Evolutionary conservation across 2,797 vertebrate species (phyloP).

Genomic region (Rhabdophis nuchalis): DNA sequence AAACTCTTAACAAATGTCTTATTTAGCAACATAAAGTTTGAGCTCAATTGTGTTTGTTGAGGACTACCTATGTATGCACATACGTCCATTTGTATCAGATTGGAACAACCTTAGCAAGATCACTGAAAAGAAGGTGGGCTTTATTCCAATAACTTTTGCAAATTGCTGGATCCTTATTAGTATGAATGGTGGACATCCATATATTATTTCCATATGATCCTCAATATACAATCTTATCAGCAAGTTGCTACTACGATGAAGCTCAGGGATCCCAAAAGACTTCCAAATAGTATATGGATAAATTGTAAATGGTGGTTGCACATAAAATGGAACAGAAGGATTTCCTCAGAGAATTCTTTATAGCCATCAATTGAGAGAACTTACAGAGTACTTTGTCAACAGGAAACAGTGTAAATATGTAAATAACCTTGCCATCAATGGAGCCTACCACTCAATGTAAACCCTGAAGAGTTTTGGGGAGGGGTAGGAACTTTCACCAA

Average conservation of each 20-base stretch:
- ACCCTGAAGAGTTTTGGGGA: not conserved
- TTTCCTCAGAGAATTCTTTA: not conserved
- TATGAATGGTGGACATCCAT: not conserved
- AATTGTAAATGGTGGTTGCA: not conserved
- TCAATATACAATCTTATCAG: not conserved
- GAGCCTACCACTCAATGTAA: not conserved
- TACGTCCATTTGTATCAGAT: not conserved
- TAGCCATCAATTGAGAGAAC: not conserved
- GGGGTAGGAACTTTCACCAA: not conserved
- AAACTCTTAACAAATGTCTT: not conserved
- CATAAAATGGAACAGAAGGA: not conserved
- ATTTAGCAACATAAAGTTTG: not conserved
- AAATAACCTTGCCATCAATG: not conserved
- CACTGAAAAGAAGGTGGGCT: not conserved
- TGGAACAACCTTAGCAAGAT: not conserved
- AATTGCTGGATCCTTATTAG: not conserved
- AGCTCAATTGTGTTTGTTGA: not conserved
- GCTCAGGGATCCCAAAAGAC: not conserved
- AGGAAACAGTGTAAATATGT: not conserved
- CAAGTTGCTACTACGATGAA: not conserved
- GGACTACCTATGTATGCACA: not conserved
- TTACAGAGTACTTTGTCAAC: not conserved
- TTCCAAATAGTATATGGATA: not conserved
- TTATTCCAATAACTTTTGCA: not conserved
- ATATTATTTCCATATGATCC: not conserved